Base-by-base conservation (phyloP, 2,797 vertebrate genomes). In the Podarcis siculus region DNA sequence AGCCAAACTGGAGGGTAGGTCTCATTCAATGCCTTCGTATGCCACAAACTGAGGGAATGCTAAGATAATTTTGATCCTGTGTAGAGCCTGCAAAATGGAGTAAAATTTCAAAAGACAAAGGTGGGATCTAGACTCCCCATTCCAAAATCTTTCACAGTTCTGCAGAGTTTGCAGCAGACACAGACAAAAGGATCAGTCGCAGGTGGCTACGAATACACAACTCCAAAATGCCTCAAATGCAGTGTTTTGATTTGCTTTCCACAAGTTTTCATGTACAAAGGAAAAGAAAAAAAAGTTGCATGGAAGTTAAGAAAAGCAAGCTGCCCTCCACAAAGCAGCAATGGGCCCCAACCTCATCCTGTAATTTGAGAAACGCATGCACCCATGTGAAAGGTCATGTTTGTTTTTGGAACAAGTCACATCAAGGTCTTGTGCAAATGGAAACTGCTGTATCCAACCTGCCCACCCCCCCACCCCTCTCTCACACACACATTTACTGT, bases 341-440 rank as follows among this genome's bases (percentile, higher is more conserved):
- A 89, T 58, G 83, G 88, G 71, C 88, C 83, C 78, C 88, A 89
- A 42, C 79, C 8, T 86, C 85, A 86, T 82, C 45, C 88, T 82
- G 88, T 89, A 89, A 89, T 86, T 39, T 86, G 88, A 89, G 88
- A 32, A 76, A 55, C 78, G 42, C 61, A 69, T 85, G 83, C 88
- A 89, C 37, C 39, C 71, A 86, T 89, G 88, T 82, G 83, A 89
- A 89, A 89, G 88, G 88, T 89, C 88, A 89, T 89, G 88, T 89
- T 89, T 89, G 88, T 89, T 89, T 89, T 89, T 86, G 83, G 88
- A 89, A 86, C 82, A 81, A 89, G 88, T 89, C 88, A 86, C 83
- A 89, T 86, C 79, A 89, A 89, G 88, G 88, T 82, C 83, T 89
- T 89, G 83, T 75, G 88, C 58, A 82, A 81, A 86, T 82, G 71